These are phyloP conservation scores for Bombus fervidus DNA, from an alignment of 1,140 invertebrate genomes.

Conservation along the genomic window DNA sequence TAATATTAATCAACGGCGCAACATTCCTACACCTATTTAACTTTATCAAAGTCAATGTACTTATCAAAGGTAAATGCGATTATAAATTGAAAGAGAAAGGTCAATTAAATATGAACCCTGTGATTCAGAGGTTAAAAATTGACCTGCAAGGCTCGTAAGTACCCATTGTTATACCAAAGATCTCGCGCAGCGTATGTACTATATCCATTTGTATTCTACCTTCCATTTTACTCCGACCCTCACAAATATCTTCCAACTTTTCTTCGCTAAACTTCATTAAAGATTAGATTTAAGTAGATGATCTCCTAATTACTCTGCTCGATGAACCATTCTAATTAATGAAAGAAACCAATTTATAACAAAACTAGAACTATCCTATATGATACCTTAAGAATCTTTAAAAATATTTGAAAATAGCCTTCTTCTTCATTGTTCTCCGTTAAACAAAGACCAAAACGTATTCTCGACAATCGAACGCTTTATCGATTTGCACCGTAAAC, in stretches of 20 bases:
- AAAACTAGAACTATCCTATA: too few species aligned
- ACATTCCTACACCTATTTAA: background rate
- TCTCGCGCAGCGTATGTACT: background rate
- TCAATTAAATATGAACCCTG: background rate
- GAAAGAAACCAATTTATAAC: too few species aligned
- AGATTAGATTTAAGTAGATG: background rate
- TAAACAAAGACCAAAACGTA: background rate
- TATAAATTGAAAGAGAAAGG: background rate
- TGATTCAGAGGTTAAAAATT: background rate
- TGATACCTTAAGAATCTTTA: too few species aligned
- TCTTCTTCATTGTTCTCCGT: background rate
- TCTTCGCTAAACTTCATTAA: too few species aligned
- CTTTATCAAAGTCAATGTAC: background rate
- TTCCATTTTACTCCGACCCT: background rate
- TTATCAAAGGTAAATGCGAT: background rate
- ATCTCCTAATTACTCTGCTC: background rate
- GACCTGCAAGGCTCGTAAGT: background rate
- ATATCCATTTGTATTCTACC: background rate
- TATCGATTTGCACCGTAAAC: background rate
- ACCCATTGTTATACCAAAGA: background rate
- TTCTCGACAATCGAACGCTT: background rate
- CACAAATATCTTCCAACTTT: too few species aligned
- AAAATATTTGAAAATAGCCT: background rate
- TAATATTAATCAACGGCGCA: too few species aligned
- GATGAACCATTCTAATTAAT: background rate